phyloP scores from a whole-genome alignment of 2,888 invertebrate genomes.

The Cataglyphis livida region DNA sequence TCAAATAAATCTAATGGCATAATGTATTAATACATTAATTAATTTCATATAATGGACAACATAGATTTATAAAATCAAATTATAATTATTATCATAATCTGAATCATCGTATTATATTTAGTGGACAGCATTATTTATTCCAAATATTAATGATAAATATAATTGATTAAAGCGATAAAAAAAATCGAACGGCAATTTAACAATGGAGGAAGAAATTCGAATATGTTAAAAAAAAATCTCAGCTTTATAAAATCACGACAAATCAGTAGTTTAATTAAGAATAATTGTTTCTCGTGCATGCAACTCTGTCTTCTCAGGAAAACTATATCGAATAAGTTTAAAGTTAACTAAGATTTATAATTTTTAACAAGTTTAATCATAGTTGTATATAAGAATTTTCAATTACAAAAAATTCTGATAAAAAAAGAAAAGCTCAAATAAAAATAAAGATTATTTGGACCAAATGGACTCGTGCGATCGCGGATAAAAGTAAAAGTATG shows the following conservation, averaged over 20 bases:
- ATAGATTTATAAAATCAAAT: constrained; percentile 43
- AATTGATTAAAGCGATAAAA: not conserved
- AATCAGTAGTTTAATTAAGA: constrained; percentile 13
- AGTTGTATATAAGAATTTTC: constrained; percentile 48
- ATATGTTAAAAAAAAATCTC: not conserved
- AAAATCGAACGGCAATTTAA: not conserved
- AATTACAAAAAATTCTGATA: constrained; percentile 50
- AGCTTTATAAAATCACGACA: not conserved
- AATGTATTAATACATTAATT: constrained; percentile 42
- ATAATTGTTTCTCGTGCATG: not conserved
- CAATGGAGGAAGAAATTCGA: not conserved
- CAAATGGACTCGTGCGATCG: constrained; percentile 63
- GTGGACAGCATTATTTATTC: not conserved
- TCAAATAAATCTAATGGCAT: constrained; percentile 35
- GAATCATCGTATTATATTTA: constrained; percentile 17
- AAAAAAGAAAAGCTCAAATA: constrained; percentile 49
- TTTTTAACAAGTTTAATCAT: not conserved
- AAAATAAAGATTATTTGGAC: constrained; percentile 69
- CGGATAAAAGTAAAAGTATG: constrained; percentile 24
- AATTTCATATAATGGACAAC: constrained; percentile 7
- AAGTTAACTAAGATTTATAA: not conserved
- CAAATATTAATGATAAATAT: not conserved
- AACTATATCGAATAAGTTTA: not conserved
- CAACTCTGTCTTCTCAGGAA: not conserved
- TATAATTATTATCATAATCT: constrained; percentile 1